A percentile compares a stretch with the other conserved stretches of the same genome.
Evolutionary conservation across 2,797 vertebrate species (phyloP).

Genomic region (Platalea minor): DNA sequence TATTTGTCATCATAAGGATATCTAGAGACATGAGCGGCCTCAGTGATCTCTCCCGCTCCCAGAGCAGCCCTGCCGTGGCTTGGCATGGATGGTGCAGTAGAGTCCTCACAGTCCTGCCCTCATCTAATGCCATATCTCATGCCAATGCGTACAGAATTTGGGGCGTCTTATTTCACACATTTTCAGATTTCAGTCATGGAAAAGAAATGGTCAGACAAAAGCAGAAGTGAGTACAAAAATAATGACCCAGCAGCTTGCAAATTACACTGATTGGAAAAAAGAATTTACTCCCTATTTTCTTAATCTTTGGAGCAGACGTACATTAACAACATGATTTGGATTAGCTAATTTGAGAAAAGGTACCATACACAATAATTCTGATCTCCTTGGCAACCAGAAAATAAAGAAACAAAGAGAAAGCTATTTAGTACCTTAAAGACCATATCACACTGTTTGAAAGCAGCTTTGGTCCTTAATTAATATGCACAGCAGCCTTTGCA

Average conservation of each 20-base stretch:
- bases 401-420: slow-evolving; percentile 35
- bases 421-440: not conserved
- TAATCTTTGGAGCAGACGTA: not conserved
- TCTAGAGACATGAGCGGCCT: not conserved
- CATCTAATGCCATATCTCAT: not conserved
- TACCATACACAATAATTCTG: not conserved
- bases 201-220: not conserved
- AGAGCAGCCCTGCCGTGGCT: not conserved
- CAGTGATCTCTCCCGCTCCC: not conserved
- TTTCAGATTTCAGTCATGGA: not conserved
- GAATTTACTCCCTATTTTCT: not conserved
- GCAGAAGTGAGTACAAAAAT: not conserved
- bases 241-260: not conserved
- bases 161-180: not conserved
- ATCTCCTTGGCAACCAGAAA: slow-evolving; percentile 40
- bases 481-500: not conserved
- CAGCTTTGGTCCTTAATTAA: slow-evolving; percentile 27
- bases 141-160: not conserved
- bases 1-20: not conserved
- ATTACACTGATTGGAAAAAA: not conserved
- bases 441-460: not conserved
- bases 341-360: slow-evolving; percentile 47
- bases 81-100: not conserved
- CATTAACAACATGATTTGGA: slow-evolving; percentile 20
- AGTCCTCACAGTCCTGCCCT: not conserved